Evolutionary conservation across 2,888 invertebrate species (phyloP).

Genomic region (Sepioteuthis lessoniana): DNA sequence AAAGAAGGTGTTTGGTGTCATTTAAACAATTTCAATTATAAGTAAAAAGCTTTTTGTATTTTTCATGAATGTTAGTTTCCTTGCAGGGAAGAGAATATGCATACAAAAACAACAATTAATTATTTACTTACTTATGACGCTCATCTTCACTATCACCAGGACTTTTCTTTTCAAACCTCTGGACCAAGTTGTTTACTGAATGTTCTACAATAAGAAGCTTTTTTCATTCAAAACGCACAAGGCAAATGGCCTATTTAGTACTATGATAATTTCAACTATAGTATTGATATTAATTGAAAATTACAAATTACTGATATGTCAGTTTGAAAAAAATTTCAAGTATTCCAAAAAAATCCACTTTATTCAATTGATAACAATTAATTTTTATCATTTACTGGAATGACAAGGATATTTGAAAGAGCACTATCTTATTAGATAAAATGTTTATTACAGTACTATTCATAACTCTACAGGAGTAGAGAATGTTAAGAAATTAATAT

Average conservation of each 20-base stretch:
- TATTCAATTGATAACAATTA: not conserved
- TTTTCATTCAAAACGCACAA: not conserved
- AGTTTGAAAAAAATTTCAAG: not conserved
- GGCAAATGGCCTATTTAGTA: not conserved
- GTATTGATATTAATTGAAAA: not conserved
- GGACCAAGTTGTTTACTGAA: constrained; percentile 57
- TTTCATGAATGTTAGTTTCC: constrained; percentile 55
- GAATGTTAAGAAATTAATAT: not conserved
- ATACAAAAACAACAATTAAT: not conserved
- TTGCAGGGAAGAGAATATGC: not conserved
- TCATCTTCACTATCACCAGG: constrained; percentile 51
- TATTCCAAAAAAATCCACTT: not conserved
- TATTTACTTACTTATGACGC: constrained; percentile 45
- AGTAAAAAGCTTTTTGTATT: too few relatives aligned
- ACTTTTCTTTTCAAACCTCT: constrained; percentile 54
- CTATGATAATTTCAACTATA: not conserved
- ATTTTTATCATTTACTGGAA: too few relatives aligned
- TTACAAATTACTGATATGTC: not conserved
- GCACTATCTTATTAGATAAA: not conserved
- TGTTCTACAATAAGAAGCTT: constrained; percentile 49
- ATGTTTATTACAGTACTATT: not conserved
- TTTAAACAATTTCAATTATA: too few relatives aligned
- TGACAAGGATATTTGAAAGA: not conserved
- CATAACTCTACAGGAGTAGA: not conserved
- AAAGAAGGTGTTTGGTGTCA: too few relatives aligned